Evolutionary conservation across 2,113 vertebrate species (phyloP), one percentile per base, ranked within the genome.

Genomic region (Misgurnus anguillicaudatus): DNA sequence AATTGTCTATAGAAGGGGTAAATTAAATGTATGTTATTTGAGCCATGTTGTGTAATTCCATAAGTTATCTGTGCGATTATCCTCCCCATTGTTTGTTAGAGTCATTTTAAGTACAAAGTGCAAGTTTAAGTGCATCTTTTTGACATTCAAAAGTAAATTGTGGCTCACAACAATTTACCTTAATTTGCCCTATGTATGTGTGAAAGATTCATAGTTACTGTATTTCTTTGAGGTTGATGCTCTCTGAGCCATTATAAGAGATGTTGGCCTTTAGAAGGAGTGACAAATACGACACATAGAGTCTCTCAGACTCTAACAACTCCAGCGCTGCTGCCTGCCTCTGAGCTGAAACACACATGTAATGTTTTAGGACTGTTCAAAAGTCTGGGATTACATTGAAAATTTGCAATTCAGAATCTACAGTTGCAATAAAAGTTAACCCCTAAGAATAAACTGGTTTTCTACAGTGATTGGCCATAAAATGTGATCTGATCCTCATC

Each of bases 231-330:
- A 91, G 78, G 64, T 91, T 90, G 82, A 95, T 91, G 74, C 92
- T 89, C 69, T 98, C 96, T 17, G 94, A 94, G 17, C 94, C 95
- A 70, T 98, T 97, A 86, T 96, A 92, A 0, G 94, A 94, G 80
- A 97, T 95, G 87, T 97, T 98, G 86, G 97, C 96, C 92, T 98
- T 98, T 87, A 98, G 94, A 60, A 98, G 90, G 71, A 98, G 89
- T 71, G 97, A 97, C 60, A 99, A 89, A 81, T 97, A 95, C 53
- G 97, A 96, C 42, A 98, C 95, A 0, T 99, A 98, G 53, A 96
- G 93, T 69, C 97, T 92, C 90, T 99, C 97, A 0, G 97, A 99
- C 87, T 98, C 96, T 84, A 99, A 90, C 86, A 99, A 91, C 87
- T 98, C 96, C 88, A 98, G 90, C 48, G 97, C 95, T 0, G 96